Evolutionary conservation across 2,797 vertebrate species (phyloP), one percentile per base, ranked within the genome.

Genomic region (Chrosomus eos): DNA sequence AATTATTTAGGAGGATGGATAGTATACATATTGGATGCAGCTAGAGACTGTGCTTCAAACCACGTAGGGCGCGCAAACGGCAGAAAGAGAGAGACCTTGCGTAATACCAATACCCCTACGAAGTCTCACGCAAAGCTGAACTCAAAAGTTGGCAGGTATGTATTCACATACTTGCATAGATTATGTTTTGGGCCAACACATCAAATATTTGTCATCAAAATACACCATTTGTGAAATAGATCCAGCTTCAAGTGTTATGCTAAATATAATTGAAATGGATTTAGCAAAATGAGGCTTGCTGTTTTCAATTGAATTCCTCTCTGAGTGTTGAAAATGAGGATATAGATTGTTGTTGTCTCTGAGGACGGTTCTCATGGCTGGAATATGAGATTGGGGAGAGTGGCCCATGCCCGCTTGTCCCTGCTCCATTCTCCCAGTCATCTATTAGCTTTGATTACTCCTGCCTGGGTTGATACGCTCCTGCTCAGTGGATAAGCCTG

Each of bases 391-490:
- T 83, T 85, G 86, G 78, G 89, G 64, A 74, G 83, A 84, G 58
- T 84, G 82, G 60, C 38, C 82, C 77, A 48, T 53, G 38, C 62
- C 82, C 48, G 5, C 40, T 78, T 38, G 40, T 84, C 82, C 71
- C 77, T 62, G 82, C 77, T 82, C 58, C 68, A 31, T 80, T 83
- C 80, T 74, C 80, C 86, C 86, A 82, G 75, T 88, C 87, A 89
- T 90, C 89, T 90, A 90, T 89, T 89, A 90, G 77, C 62, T 90
- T 80, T 85, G 89, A 88, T 88, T 88, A 87, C 85, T 88, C 82
- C 79, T 85, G 80, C 78, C 81, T 88, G 73, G 72, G 85, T 88
- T 86, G 84, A 87, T 84, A 58, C 80, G 67, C 38, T 80, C 81
- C 71, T 87, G 86, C 77, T 87, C 82, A 28, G 66, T 68, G 79